These are phyloP conservation scores for Nothoprocta pentlandii DNA, from an alignment of 2,113 vertebrate species.

Conservation along the genomic window DNA sequence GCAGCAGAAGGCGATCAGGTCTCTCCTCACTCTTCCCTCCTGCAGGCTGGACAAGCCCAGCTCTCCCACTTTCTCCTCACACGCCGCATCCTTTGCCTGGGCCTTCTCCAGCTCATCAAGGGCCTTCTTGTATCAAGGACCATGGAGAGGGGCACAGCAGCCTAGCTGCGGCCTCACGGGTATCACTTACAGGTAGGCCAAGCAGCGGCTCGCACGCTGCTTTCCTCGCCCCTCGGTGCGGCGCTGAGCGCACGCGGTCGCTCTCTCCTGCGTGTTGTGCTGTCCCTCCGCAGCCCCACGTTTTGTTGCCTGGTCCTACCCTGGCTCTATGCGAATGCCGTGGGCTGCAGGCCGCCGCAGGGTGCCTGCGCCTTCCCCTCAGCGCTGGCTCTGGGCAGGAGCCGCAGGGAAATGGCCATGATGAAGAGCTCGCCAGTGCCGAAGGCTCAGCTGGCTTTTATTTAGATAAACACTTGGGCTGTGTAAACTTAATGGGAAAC, in stretches of 20 bases:
- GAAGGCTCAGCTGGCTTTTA: conserved; percentile 9
- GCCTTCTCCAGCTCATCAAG: neutral
- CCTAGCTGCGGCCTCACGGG: neutral
- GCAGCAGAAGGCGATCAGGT: neutral
- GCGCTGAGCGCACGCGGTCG: neutral
- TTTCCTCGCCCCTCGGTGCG: neutral
- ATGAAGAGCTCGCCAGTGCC: neutral
- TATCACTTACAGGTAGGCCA: neutral
- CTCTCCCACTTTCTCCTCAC: neutral
- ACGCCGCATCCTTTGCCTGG: neutral
- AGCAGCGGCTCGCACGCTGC: neutral
- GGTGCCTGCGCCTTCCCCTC: neutral
- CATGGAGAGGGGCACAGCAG: accelerated
- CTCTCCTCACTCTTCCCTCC: neutral
- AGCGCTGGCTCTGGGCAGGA: neutral
- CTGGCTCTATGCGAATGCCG: neutral
- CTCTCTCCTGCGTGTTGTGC: neutral
- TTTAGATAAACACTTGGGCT: conserved; percentile 6
- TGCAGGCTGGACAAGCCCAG: neutral
- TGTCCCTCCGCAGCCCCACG: neutral
- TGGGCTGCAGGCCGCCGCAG: neutral
- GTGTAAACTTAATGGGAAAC: neutral
- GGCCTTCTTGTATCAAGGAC: neutral
- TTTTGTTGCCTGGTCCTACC: neutral
- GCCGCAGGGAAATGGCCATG: neutral